Percentiles rank a stretch among this genome's conserved stretches.
phyloP scores from a whole-genome alignment of 2,113 vertebrate species.

The Mungos mungo region DNA sequence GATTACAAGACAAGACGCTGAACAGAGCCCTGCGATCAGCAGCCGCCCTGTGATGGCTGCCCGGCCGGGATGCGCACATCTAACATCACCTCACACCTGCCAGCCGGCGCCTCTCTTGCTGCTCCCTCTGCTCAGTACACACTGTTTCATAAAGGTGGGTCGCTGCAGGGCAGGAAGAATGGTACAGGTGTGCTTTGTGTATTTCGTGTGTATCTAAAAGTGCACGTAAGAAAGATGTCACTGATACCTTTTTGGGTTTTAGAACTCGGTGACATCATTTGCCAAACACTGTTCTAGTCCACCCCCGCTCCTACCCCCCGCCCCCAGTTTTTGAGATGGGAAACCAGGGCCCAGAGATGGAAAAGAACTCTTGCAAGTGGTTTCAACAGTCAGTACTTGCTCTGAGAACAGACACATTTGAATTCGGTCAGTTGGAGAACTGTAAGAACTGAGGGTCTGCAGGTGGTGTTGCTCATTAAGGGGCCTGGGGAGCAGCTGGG shows the following conservation, averaged over 20 bases:
- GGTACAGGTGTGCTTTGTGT: not conserved
- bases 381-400: not conserved
- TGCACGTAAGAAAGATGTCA: not conserved
- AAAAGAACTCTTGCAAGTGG: not conserved
- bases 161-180: not conserved
- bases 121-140: not conserved
- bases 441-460: too few species aligned
- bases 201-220: not conserved
- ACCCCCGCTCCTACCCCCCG: too few species aligned
- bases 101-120: rapidly evolving
- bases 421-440: not conserved
- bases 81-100: rapidly evolving
- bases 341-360: not conserved
- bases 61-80: not conserved
- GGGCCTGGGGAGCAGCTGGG: not conserved
- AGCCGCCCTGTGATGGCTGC: not conserved
- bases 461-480: not conserved
- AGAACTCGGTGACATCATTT: not conserved
- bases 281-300: not conserved
- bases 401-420: not conserved
- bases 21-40: not conserved
- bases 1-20: constrained; percentile 58
- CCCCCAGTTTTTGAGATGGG: not conserved
- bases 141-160: not conserved
- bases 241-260: not conserved